Conservation (phyloP, 2,113 vertebrate genomes). For the Apaloderma vittatum region DNA sequence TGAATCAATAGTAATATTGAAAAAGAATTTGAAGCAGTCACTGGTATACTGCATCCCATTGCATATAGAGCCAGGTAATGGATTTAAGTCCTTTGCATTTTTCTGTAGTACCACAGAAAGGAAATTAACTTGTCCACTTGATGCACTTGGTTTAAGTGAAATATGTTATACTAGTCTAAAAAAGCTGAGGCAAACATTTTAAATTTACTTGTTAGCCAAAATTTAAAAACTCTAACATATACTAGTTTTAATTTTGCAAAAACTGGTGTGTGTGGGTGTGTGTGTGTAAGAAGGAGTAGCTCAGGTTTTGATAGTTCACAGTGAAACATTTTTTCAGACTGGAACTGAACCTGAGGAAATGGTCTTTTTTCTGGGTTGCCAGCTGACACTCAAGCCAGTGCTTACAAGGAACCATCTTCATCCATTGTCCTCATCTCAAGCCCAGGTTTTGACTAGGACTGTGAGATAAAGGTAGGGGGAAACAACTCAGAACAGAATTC, state of each 20-base stretch:
- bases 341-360: not conserved
- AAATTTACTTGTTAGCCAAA: not conserved
- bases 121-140: not conserved
- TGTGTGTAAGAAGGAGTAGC: not conserved
- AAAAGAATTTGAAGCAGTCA: not conserved
- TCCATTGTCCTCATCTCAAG: not conserved
- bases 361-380: not conserved
- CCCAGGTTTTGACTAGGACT: not conserved
- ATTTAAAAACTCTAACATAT: not conserved
- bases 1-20: not conserved
- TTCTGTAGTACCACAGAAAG: not conserved
- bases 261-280: not conserved
- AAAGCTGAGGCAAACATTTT: not conserved
- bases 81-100: slow-evolving; percentile 10
- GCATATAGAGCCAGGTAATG: not conserved
- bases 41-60: not conserved
- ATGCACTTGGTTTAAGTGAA: slow-evolving; percentile 1
- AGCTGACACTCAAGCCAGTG: not conserved
- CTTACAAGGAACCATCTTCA: not conserved
- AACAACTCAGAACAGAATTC: not conserved
- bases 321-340: not conserved
- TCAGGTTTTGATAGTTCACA: not conserved
- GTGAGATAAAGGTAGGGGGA: not conserved
- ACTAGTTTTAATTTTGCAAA: not conserved
- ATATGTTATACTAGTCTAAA: not conserved